phyloP scores from a whole-genome alignment of 92 coral and sea anemone genomes.

The Meandrina meandrites region DNA sequence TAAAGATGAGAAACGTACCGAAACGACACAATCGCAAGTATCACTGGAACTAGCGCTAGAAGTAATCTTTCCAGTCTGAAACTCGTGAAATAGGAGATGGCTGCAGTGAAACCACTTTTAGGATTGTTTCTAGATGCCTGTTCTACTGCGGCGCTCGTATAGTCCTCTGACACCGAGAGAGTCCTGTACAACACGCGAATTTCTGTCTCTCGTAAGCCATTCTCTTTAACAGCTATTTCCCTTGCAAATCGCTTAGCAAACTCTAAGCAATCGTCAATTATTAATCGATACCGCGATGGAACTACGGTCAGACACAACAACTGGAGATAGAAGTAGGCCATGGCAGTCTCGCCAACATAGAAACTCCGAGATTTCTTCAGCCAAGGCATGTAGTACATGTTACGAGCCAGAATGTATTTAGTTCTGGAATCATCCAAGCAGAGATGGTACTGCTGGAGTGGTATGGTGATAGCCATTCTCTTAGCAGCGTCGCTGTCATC shows the following conservation, averaged over 20 bases:
- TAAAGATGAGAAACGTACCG: not conserved
- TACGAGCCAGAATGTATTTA: constrained; percentile 15
- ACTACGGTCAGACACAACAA: constrained; percentile 33
- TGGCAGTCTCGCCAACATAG: constrained; percentile 33
- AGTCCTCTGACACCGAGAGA: constrained; percentile 23
- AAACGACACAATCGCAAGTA: constrained; percentile 7
- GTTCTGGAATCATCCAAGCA: constrained; percentile 5
- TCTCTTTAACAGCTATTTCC: constrained; percentile 37
- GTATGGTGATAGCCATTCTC: constrained; percentile 25
- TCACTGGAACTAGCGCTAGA: not conserved
- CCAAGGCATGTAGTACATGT: constrained; percentile 34
- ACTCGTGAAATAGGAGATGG: constrained; percentile 35
- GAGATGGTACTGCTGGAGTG: constrained; percentile 16
- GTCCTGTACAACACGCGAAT: constrained; percentile 27
- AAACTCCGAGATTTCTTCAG: constrained; percentile 37
- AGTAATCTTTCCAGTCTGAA: constrained; percentile 28
- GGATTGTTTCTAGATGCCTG: constrained; percentile 41
- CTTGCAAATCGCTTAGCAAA: constrained; percentile 32
- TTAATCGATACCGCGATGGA: constrained; percentile 33
- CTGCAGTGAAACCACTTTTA: constrained; percentile 18
- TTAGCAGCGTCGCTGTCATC: constrained; percentile 9
- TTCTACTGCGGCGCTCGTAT: constrained; percentile 14
- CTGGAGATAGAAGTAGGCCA: constrained; percentile 34
- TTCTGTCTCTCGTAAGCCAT: constrained; percentile 16
- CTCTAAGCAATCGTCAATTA: constrained; percentile 39